A percentile compares a stretch with the other conserved stretches of the same genome.
Conservation (phyloP, 2,888 invertebrate genomes). For the Drosophila gaucha region DNA sequence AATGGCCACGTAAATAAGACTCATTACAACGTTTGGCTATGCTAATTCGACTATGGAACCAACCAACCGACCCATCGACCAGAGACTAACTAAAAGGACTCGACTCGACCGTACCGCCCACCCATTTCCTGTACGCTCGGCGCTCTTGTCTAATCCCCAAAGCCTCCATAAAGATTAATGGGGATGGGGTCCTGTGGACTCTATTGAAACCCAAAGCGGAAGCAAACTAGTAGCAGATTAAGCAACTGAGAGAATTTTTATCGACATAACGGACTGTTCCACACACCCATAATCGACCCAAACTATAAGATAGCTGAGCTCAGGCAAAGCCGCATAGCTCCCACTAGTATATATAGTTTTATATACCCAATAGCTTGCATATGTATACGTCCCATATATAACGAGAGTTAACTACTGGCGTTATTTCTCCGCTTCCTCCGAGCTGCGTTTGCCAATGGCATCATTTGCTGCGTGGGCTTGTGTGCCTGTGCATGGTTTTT, state of each 20-base stretch:
- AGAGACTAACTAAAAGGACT: slow-evolving; percentile 26
- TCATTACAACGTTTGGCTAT: slow-evolving; percentile 77
- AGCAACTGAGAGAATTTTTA: slow-evolving; percentile 75
- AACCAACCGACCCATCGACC: slow-evolving; percentile 7
- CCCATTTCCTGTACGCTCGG: slow-evolving; percentile 53
- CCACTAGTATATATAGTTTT: slow-evolving; percentile 2
- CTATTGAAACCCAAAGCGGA: slow-evolving; percentile 77
- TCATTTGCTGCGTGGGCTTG: slow-evolving; percentile 4
- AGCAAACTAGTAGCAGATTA: slow-evolving; percentile 74
- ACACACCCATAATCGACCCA: slow-evolving; percentile 16
- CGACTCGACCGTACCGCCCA: slow-evolving; percentile 33
- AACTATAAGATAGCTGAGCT: neutral
- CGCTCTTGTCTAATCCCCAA: slow-evolving; percentile 51
- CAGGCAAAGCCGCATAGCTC: neutral
- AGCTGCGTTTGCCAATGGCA: slow-evolving; percentile 12
- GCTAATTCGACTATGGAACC: slow-evolving; percentile 60
- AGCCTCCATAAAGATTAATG: slow-evolving; percentile 53
- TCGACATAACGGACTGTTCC: slow-evolving; percentile 64
- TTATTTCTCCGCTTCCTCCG: slow-evolving; percentile 7
- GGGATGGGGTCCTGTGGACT: slow-evolving; percentile 51
- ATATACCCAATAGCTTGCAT: neutral
- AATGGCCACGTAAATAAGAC: slow-evolving; percentile 79
- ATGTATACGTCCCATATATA: no score
- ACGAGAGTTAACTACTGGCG: slow-evolving; percentile 7
- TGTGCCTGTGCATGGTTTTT: slow-evolving; percentile 49